Conservation (phyloP, 2,888 invertebrate species). For the Lepeophtheirus nordmannii region DNA sequence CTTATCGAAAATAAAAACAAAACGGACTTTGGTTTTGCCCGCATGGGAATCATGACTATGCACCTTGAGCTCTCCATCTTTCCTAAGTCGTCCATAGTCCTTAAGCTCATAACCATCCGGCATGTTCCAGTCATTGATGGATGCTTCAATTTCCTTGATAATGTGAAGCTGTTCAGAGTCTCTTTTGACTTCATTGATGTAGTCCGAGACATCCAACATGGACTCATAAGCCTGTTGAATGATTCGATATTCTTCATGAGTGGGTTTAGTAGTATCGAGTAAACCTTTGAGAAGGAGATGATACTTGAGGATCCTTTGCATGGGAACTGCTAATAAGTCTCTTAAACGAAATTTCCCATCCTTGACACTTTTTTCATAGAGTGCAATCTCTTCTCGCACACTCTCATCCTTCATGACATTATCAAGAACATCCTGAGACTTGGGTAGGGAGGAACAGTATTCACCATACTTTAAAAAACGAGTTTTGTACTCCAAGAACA, state of each 20-base stretch:
- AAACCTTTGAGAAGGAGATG: conserved; percentile 79
- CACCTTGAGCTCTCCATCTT: conserved; percentile 85
- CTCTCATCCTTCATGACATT: conserved; percentile 11
- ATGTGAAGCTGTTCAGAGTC: conserved; percentile 84
- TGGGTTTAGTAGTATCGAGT: conserved; percentile 42
- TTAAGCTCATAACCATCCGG: conserved; percentile 63
- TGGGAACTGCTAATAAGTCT: conserved; percentile 89
- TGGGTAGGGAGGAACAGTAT: conserved; percentile 83
- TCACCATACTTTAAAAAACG: conserved; percentile 82
- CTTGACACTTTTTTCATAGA: conserved; percentile 82
- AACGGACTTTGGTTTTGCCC: conserved; percentile 57
- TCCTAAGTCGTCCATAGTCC: conserved; percentile 75
- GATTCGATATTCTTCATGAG: conserved; percentile 55
- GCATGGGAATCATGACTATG: conserved; percentile 69
- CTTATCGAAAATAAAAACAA: conserved; percentile 94
- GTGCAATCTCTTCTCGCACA: conserved; percentile 39
- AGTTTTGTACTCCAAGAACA: conserved; percentile 78
- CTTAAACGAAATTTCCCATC: conserved; percentile 84
- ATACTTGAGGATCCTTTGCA: conserved; percentile 95
- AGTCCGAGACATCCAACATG: conserved; percentile 90
- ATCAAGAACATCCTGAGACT: conserved; percentile 50
- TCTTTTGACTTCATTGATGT: conserved; percentile 92
- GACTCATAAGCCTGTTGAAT: conserved; percentile 62
- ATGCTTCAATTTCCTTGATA: conserved; percentile 53
- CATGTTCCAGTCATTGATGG: conserved; percentile 64